These are phyloP conservation scores for Amphiprion clarkii DNA, from an alignment of 2,797 vertebrate species.

Conservation along the genomic window DNA sequence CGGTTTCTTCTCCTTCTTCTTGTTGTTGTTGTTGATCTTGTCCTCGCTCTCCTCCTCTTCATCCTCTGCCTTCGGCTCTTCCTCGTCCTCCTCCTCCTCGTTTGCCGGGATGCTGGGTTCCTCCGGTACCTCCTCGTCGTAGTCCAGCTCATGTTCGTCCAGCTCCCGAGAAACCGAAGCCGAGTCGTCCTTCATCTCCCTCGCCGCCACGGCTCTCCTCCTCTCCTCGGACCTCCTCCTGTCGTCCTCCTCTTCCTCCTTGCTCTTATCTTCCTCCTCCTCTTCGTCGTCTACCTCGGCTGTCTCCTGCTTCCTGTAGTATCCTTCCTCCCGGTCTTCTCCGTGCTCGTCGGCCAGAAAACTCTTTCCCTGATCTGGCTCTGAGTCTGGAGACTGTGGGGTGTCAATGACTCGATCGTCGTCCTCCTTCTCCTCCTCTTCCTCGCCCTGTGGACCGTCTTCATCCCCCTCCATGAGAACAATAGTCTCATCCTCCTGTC, in stretches of 20 bases:
- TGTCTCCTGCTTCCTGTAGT: conserved; percentile 35
- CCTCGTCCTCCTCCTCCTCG: conserved; percentile 89
- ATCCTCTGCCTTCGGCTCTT: conserved; percentile 85
- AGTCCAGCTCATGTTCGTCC: conserved; percentile 97
- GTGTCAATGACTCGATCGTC: conserved; percentile 83
- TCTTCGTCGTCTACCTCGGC: conserved; percentile 79
- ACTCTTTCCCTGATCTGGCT: conserved; percentile 77
- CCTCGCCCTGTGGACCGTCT: conserved; percentile 46
- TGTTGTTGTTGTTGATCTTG: conserved; percentile 70
- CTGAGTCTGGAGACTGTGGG: conserved; percentile 89
- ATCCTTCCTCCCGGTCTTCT: conserved; percentile 51
- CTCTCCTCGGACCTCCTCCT: conserved; percentile 74
- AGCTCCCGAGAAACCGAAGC: conserved; percentile 94
- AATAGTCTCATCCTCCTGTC: conserved; percentile 78
- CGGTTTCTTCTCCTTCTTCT: conserved; percentile 80
- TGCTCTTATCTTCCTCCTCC: conserved; percentile 78
- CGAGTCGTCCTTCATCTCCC: conserved; percentile 91
- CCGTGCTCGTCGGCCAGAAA: conserved; percentile 76
- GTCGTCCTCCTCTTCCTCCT: conserved; percentile 83
- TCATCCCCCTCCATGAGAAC: conserved; percentile 74
- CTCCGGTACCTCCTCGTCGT: conserved; percentile 97
- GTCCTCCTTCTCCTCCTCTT: conserved; percentile 59
- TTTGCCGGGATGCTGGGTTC: conserved; percentile 84
- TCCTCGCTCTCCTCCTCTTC: conserved; percentile 74
- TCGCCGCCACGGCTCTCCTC: conserved; percentile 79